These are phyloP conservation scores for Spatula versicolor DNA, from an alignment of 2,797 vertebrate genomes.

Conservation along the genomic window DNA sequence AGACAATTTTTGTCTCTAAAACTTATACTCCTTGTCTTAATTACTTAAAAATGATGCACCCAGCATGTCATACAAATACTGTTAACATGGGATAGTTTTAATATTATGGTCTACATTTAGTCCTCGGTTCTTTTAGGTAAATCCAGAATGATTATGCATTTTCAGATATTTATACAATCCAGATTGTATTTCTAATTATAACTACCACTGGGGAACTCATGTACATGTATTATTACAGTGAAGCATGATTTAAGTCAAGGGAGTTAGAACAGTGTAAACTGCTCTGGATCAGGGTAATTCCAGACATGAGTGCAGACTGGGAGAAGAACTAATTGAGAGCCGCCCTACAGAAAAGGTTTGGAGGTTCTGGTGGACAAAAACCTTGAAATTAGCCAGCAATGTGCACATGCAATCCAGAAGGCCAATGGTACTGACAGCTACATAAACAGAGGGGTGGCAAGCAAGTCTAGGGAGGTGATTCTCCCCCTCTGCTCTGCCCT, in stretches of 20 bases:
- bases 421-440: too few relatives aligned
- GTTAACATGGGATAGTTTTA: neutral
- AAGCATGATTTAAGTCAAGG: neutral
- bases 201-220: neutral
- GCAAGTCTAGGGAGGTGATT: too few relatives aligned
- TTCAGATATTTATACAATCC: neutral
- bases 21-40: neutral
- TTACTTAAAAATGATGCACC: neutral
- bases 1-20: neutral
- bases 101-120: neutral
- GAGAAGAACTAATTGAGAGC: too few relatives aligned
- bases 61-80: neutral
- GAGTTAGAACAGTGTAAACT: neutral
- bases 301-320: too few relatives aligned
- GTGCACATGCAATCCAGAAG: too few relatives aligned
- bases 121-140: neutral
- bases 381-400: too few relatives aligned
- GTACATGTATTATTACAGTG: neutral
- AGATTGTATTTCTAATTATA: neutral
- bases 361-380: too few relatives aligned
- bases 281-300: too few relatives aligned
- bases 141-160: neutral
- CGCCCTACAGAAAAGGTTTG: too few relatives aligned
- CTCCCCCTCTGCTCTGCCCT: too few relatives aligned
- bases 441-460: too few relatives aligned